These are phyloP conservation scores for Cremastobaeus sp. DNA, from an alignment of 2,888 invertebrate genomes.

Conservation along the genomic window DNA sequence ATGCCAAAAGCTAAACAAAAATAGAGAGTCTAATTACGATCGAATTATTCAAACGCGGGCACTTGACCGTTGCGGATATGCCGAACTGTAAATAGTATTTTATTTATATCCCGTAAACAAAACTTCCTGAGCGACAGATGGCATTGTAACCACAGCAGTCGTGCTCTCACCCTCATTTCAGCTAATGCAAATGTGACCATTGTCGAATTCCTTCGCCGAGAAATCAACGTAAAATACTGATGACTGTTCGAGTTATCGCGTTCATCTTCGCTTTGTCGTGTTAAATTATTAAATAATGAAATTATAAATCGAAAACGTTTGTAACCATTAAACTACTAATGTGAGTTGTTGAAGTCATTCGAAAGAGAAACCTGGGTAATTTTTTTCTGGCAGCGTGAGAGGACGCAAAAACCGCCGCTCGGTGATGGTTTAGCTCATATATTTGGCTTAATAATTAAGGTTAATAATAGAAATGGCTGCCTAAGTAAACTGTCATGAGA, in stretches of 20 bases:
- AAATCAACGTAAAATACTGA: slow-evolving; percentile 43
- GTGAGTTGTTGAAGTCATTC: too few relatives aligned
- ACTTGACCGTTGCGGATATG: background rate
- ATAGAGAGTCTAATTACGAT: slow-evolving; percentile 57
- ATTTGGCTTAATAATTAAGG: background rate
- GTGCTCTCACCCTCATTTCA: slow-evolving; percentile 44
- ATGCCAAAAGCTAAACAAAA: slow-evolving; percentile 43
- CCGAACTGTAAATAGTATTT: slow-evolving; percentile 42
- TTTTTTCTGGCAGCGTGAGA: too few relatives aligned
- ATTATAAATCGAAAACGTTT: too few relatives aligned
- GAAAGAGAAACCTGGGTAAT: too few relatives aligned
- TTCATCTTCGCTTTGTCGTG: background rate
- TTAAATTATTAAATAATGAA: too few relatives aligned
- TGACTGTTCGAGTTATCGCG: slow-evolving; percentile 9
- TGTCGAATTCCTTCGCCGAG: slow-evolving; percentile 53
- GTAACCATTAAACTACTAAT: too few relatives aligned
- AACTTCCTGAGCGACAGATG: slow-evolving; percentile 57
- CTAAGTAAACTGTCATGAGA: too few relatives aligned
- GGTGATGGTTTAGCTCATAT: background rate
- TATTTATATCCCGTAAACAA: slow-evolving; percentile 56
- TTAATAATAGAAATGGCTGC: background rate
- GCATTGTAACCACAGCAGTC: slow-evolving; percentile 56
- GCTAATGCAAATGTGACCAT: slow-evolving; percentile 50
- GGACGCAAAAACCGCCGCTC: too few relatives aligned
- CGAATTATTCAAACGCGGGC: slow-evolving; percentile 51